Percentiles rank a stretch among this genome's conserved stretches.
phyloP scores from a whole-genome alignment of 2,797 vertebrate genomes.

The Sebastes vulpes region DNA sequence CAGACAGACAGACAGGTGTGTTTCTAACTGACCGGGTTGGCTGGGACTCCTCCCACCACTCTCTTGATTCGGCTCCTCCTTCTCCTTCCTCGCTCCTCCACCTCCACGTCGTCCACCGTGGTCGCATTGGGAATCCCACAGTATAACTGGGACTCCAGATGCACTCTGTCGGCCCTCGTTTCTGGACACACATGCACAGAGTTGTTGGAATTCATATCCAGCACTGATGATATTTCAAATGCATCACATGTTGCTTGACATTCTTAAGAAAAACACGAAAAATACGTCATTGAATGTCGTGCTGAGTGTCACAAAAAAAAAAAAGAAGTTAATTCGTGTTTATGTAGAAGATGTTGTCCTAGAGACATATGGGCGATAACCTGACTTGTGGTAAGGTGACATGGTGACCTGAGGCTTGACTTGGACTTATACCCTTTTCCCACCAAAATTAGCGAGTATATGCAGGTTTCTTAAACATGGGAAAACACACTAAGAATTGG shows the following conservation, averaged over 20 bases:
- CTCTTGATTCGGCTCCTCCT: constrained; percentile 44
- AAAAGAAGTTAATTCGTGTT: accelerated
- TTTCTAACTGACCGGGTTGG: constrained; percentile 71
- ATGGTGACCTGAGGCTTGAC: neutral
- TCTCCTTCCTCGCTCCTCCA: constrained; percentile 20
- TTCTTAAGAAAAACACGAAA: too few relatives aligned
- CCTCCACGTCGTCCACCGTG: neutral
- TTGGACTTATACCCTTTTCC: too few relatives aligned
- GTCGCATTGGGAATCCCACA: constrained; percentile 85
- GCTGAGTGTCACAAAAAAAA: too few relatives aligned
- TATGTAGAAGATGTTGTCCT: neutral
- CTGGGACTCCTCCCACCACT: constrained; percentile 75
- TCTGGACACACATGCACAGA: constrained; percentile 42
- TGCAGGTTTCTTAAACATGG: too few relatives aligned
- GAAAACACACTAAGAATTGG: too few relatives aligned
- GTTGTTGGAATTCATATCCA: neutral
- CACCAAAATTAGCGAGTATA: too few relatives aligned
- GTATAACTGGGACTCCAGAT: constrained; percentile 77
- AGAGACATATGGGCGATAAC: neutral
- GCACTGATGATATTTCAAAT: neutral
- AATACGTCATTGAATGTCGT: too few relatives aligned
- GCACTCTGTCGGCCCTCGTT: neutral
- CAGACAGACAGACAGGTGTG: neutral
- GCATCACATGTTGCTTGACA: too few relatives aligned
- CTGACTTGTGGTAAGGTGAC: neutral